Base-by-base conservation (phyloP, 2,888 invertebrate genomes). In the Latrodectus elegans region DNA sequence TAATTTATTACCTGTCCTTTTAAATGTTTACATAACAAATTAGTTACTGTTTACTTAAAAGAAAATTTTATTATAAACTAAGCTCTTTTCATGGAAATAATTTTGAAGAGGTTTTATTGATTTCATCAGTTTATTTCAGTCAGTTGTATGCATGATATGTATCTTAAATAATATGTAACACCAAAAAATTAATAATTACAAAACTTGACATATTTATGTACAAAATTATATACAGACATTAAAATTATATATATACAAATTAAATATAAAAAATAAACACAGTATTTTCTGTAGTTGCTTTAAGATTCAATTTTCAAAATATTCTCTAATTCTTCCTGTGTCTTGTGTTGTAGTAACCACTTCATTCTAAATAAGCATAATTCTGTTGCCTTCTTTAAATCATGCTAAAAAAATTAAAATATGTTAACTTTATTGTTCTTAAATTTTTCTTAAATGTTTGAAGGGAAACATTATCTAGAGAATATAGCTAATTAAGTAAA, bases 341-440 rank as follows among this genome's bases (percentile, higher is more conserved):
- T 52, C 38, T 75, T 38, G 49, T 77, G 77, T 51, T 72, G 10
- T 52, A 77, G n/a, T 17, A 84, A 14, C 67, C 72, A 78, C 67
- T 84, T 72, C 84, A 84, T 84, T 78, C 84, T 84, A 52, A 38
- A n/a, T 9, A 72, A 51, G n/a, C 77, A 78, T 22, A 84, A 52
- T 10, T 78, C 53, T 10, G 67, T n/a, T 9, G 78, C 78, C 67
- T 78, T 72, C 4, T 72, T 55, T 14, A 84, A 15, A 78, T 84
- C 77, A 67, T 84, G 89, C 90, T 82, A 26, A 75, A 81, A 82
- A 70, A 73, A 9, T 38, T 6, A 15, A 72, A 72, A 51, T 11
- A 14, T 68, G 10, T 51, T 52, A 49, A 72, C 14, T 49, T 15
- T 0, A 38, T 38, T 3, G 4, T 38, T 38, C 38, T 38, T 38